These are phyloP conservation scores for Toxotes lorentzi DNA, from an alignment of 2,797 vertebrate species.

Conservation along the genomic window DNA sequence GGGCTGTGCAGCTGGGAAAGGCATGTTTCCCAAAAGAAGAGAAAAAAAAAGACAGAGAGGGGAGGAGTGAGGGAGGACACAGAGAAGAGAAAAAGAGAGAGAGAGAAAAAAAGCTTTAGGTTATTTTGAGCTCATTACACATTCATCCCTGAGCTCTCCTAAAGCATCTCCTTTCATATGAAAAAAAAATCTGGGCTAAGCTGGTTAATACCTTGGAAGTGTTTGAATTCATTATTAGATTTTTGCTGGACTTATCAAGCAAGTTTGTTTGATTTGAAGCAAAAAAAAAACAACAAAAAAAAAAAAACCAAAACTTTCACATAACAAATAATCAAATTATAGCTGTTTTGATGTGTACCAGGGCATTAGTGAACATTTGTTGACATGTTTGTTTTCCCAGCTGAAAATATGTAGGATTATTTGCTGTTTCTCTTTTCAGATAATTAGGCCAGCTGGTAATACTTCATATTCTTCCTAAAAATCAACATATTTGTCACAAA, in stretches of 20 bases:
- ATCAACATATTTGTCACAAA: neutral
- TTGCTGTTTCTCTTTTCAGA: slow-evolving; percentile 6
- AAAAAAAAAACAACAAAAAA: too few relatives aligned
- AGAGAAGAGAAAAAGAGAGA: slow-evolving; percentile 72
- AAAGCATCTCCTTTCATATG: slow-evolving; percentile 73
- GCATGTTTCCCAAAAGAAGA: slow-evolving; percentile 89
- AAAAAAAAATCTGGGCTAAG: slow-evolving; percentile 63
- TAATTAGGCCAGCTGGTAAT: slow-evolving; percentile 20
- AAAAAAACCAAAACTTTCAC: neutral
- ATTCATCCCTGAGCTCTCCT: slow-evolving; percentile 78
- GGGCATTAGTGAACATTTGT: slow-evolving; percentile 2
- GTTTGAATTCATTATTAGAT: slow-evolving; percentile 45
- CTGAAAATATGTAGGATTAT: slow-evolving; percentile 13
- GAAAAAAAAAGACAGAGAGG: slow-evolving; percentile 74
- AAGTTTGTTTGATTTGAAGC: slow-evolving; percentile 24
- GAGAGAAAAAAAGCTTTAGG: slow-evolving; percentile 72
- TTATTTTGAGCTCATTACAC: slow-evolving; percentile 86
- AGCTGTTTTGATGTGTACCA: neutral
- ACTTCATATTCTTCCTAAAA: slow-evolving; percentile 10
- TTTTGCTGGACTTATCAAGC: slow-evolving; percentile 17
- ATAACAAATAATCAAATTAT: neutral
- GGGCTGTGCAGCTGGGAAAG: slow-evolving; percentile 90
- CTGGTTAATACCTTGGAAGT: slow-evolving; percentile 55
- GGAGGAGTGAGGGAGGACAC: slow-evolving; percentile 75
- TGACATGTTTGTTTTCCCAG: slow-evolving; percentile 20